These are phyloP conservation scores for Platycheirus albimanus DNA, from an alignment of 2,888 invertebrate genomes.

Conservation along the genomic window DNA sequence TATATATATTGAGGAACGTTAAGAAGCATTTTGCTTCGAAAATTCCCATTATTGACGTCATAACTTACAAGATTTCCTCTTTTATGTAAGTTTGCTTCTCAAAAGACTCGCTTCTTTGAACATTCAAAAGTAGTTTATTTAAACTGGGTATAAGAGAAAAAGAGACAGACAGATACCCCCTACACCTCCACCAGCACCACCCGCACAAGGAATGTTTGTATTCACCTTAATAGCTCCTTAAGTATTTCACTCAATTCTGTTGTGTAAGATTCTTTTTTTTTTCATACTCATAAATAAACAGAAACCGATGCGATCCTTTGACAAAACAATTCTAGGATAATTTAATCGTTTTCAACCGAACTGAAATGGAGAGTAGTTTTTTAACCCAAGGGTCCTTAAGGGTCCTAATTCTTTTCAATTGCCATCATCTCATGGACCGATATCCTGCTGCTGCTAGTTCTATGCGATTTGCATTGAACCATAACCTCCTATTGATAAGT, in stretches of 20 bases:
- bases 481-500: conserved; percentile 35
- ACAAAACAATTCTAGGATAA: conserved; percentile 16
- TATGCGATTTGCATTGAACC: conserved; percentile 55
- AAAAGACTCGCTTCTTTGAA: conserved; percentile 33
- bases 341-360: conserved; percentile 61
- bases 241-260: background rate
- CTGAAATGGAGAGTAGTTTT: conserved; percentile 52
- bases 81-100: conserved; percentile 29
- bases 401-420: conserved; percentile 66
- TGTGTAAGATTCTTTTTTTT: background rate
- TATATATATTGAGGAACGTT: conserved; percentile 28
- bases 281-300: conserved; percentile 21
- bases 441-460: conserved; percentile 42
- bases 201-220: conserved; percentile 36
- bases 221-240: conserved; percentile 52
- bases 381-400: conserved; percentile 56
- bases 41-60: conserved; percentile 72
- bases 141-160: too few relatives aligned
- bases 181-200: background rate
- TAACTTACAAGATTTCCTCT: conserved; percentile 71
- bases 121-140: conserved; percentile 51
- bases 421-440: conserved; percentile 30
- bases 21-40: conserved; percentile 59
- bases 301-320: background rate
- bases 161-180: conserved; percentile 22